Base-by-base conservation (phyloP, 2,113 vertebrate genomes). In the Stigmatopora nigra region DNA sequence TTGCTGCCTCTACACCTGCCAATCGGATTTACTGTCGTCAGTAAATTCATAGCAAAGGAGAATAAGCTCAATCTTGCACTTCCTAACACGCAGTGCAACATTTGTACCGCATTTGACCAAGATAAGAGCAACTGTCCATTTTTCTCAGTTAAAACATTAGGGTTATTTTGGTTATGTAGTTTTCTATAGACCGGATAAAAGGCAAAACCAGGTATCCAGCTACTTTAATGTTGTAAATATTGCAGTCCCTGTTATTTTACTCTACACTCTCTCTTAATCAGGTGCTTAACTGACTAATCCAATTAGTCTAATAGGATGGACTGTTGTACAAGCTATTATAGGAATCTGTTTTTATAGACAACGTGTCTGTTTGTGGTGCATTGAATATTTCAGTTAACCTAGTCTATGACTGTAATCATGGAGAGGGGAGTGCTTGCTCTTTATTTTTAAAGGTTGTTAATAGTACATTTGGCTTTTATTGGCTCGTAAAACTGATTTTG, bases 261-360 rank as follows among this genome's bases (percentile, higher is more conserved):
- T 47, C 72, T 66, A 66, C 63, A 85, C 83, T 87, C 82, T 84
- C 70, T 71, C 71, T 69, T 85, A 82, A 89, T 87, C 84, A 61
- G 66, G 55, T 67, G 67, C 75, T 89, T 87, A 85, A 72, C 69
- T 57, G 46, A 73, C 62, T 76, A 82, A 88, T 84, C 86, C 87
- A 86, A 73, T 89, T 87, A 85, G 22, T 41, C 38, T 87, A 83
- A 88, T 84, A 78, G 86, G 86, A 87, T 88, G 69, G 76, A 73
- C 75, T 46, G 68, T 70, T 73, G 77, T 67, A 61, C 72, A 7
- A 8, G 71, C 81, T 75, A 84, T 85, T 75, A 79, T 72, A 75
- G 67, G 76, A 71, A 67, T 51, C 70, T 57, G 63, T 73, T 82
- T 81, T 75, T 77, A 69, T 66, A 69, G 63, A 72, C 55, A 19